Percentiles rank a stretch among this genome's conserved stretches.
phyloP scores from a whole-genome alignment of 64 coral and sea anemone species.

The Orbicella faveolata region DNA sequence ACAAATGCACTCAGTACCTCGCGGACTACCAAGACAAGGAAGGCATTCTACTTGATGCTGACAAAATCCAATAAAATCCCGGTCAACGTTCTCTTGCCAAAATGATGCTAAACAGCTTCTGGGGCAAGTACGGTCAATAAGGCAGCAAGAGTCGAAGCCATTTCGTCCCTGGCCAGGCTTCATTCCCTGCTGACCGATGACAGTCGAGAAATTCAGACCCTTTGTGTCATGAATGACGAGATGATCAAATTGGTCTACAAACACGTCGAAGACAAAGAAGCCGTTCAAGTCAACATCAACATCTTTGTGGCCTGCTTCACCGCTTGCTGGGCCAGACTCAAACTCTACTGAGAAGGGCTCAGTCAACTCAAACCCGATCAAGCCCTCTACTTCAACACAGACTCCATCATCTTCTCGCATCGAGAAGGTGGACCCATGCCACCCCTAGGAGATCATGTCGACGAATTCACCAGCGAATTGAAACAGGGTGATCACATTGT shows the following conservation, averaged over 20 bases:
- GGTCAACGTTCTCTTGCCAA: background rate
- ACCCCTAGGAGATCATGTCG: too few relatives aligned
- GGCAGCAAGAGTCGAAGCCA: background rate
- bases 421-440: too few relatives aligned
- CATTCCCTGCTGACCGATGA: too few relatives aligned
- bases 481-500: background rate
- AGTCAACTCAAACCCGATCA: background rate
- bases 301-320: conserved; percentile 53
- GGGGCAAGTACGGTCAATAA: too few relatives aligned
- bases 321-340: conserved; percentile 35
- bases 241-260: background rate
- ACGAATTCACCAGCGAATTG: background rate
- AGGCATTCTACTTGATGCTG: background rate
- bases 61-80: conserved; percentile 1
- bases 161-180: too few relatives aligned
- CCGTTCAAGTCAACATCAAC: background rate
- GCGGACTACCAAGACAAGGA: background rate
- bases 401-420: background rate
- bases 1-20: background rate
- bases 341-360: conserved; percentile 27
- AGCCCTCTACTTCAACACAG: conserved; percentile 21
- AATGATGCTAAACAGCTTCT: too few relatives aligned
- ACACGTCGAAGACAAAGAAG: too few relatives aligned
- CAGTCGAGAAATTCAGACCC: too few relatives aligned
- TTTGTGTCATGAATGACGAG: too few relatives aligned